Evolutionary conservation across 1,140 invertebrate species (phyloP).

Genomic region (Pogonomyrmex californicus): DNA sequence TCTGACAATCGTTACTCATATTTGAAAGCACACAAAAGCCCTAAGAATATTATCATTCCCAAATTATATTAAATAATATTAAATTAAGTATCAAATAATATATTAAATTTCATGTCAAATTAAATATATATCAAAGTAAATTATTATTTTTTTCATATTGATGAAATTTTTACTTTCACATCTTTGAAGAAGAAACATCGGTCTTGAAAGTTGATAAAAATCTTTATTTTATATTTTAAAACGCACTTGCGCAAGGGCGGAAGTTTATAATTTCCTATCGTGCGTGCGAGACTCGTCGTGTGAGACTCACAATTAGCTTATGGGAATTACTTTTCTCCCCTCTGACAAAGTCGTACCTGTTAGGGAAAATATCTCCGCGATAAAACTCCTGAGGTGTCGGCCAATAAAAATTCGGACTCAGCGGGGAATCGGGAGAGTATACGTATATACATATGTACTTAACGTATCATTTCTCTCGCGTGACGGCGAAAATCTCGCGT

Average conservation of each 20-base stretch:
- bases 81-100: no score
- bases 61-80: no score
- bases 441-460: not conserved
- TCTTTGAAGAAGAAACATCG: not conserved
- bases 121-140: not conserved
- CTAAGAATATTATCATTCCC: not conserved
- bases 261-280: slow-evolving; percentile 37
- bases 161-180: not conserved
- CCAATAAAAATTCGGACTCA: slow-evolving; percentile 58
- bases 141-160: not conserved
- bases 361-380: slow-evolving; percentile 48
- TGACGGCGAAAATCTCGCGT: slow-evolving; percentile 56
- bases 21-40: not conserved
- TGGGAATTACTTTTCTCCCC: not conserved
- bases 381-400: slow-evolving; percentile 52
- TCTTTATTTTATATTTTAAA: not conserved
- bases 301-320: slow-evolving; percentile 34
- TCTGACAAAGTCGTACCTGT: slow-evolving; percentile 32
- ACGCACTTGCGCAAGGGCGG: not conserved
- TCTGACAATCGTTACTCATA: not conserved
- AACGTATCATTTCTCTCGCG: slow-evolving; percentile 49
- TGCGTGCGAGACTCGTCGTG: slow-evolving; percentile 21
- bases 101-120: no score
- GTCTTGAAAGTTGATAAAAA: not conserved
- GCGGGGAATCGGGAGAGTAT: not conserved